Evolutionary conservation across 64 coral and sea anemone species (phyloP), one percentile per base, ranked within the genome.

Genomic region (Montipora sp.): DNA sequence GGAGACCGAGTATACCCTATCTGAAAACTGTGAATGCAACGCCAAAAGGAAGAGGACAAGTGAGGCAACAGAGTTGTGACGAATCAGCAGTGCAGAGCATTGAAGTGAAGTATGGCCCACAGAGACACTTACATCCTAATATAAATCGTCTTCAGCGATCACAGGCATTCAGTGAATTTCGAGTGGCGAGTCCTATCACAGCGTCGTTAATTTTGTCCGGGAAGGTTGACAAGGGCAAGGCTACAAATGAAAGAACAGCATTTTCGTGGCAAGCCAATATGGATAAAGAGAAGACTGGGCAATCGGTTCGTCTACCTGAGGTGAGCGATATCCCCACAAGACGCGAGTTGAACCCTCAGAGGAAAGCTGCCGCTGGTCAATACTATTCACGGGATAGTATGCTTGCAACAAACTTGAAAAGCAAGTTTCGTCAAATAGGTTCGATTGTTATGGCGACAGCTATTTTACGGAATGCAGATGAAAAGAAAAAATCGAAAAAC

Each of bases 391-490:
- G 65, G 45, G 82, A 85, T 67, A 63, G 65, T 47, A 85, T 85
- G 63, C 82, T 85, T 49, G 82, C 82, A 3, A 85, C 82, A 85
- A 85, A 85, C 46, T 18, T 84, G 65, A 84, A 84, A 85, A 85
- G 82, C 82, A 85, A 85, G 82, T 72, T 85, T 65, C 82, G 82
- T 71, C 82, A 85, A 59, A 85, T 85, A 6, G 82, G 82, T 19
- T 85, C 82, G 16, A 59, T 85, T 22, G 82, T 85, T 21, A 85
- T 85, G 82, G 82, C 82, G 46, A 85, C 82, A 0, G 82, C 82
- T 4, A 85, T 85, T 85, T 85, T 85, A 72, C 61, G 65, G 65
- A 20, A 22, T 85, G 82, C 82, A 13, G 14, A 72, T 71, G 61
- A 85, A 49, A 48, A 71, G 61, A 48, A 71, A 46, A 67, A 68